phyloP scores from a whole-genome alignment of 2,113 vertebrate genomes.

The Apus apus region DNA sequence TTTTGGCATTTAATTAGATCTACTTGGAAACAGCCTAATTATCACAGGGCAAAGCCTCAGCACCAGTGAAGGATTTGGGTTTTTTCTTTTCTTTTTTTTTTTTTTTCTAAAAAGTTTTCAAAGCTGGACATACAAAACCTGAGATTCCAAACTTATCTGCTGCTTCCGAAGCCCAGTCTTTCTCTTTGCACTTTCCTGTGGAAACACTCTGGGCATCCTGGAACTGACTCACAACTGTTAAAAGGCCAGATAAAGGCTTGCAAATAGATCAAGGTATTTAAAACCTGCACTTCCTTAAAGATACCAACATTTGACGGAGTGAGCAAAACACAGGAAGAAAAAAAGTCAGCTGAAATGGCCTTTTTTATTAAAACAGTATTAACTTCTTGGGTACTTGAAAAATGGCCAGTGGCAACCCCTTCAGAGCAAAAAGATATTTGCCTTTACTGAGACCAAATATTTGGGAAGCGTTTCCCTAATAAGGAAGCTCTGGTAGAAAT shows the following conservation, averaged over 20 bases:
- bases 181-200: neutral
- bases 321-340: neutral
- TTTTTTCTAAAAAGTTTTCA: neutral
- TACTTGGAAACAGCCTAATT: neutral
- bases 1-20: neutral
- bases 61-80: neutral
- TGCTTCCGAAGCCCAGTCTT: neutral
- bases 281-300: neutral
- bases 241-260: neutral
- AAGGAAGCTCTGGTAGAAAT: neutral
- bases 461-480: fast-evolving
- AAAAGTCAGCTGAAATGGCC: neutral
- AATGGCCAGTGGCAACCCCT: neutral
- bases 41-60: neutral
- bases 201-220: neutral
- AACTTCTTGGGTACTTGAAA: neutral
- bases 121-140: neutral
- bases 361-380: neutral
- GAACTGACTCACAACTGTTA: neutral
- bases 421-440: neutral
- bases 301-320: neutral
- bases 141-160: neutral
- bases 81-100: fast-evolving
- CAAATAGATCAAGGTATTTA: neutral
- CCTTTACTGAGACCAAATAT: neutral